Base-by-base conservation (phyloP, 2,888 invertebrate species). In the Tholera decimalis region DNA sequence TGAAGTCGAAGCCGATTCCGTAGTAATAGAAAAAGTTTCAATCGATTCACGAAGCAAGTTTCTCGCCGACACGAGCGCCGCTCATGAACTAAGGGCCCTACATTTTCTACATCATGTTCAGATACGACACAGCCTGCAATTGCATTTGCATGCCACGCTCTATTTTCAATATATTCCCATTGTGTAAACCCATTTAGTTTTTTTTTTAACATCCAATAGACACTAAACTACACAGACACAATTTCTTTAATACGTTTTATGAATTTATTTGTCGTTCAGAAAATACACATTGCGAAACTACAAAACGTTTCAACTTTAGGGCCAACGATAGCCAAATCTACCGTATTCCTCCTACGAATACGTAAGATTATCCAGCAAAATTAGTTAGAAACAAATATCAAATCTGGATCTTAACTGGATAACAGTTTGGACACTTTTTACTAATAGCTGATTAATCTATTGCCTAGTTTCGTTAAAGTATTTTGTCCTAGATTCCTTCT, bases 11-110 rank as follows among this genome's bases (percentile, higher is more conserved):
- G 83, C 86, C 88, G 87, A 89, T 88, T 83, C 83, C 80, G 74
- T 79, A 79, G 85, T 89, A 89, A 91, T 90, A 87, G 89, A 88
- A 91, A 90, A 92, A 92, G 87, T 92, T 91, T 83, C 78, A 85
- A 90, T 91, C 89, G 88, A 90, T 89, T 86, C 85, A 80, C 78
- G 79, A 73, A 77, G 79, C 80, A 59, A 72, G 60, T 83, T 81
- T 80, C 77, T 77, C 81, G 73, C 60, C 60, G 35, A 67, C 59
- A 58, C 53, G 65, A 70, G 51, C 62, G 60, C 68, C 59, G 58
- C 66, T 64, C 53, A 57, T 60, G 58, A 62, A 71, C 74, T 57
- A 77, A 73, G 66, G 81, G 64, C 57, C 63, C 66, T 73, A 66
- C 67, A 71, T 76, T 82, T 79, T 79, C 80, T 76, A 71, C 65